Percentiles rank a stretch among this genome's conserved stretches.
These are phyloP conservation scores for Parasteatoda lunata DNA, from an alignment of 2,888 invertebrate species.

Conservation along the genomic window DNA sequence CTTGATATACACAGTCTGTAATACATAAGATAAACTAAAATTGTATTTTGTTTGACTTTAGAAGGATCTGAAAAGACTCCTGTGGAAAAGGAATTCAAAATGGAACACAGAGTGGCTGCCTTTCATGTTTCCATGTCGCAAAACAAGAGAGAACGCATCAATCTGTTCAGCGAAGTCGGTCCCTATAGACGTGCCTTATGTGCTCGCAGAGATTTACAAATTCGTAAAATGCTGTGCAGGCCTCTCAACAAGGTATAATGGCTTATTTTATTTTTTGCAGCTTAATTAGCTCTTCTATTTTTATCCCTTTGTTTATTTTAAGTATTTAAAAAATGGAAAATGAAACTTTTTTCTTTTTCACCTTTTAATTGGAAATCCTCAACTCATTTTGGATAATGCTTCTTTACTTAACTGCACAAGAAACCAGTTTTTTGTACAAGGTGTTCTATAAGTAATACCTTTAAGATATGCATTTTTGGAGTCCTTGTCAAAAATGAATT, in stretches of 20 bases:
- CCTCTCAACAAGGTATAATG: constrained; percentile 63
- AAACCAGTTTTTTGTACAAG: too few relatives aligned
- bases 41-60: constrained; percentile 9
- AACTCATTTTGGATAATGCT: too few relatives aligned
- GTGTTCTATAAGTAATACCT: too few relatives aligned
- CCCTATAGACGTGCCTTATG: constrained; percentile 85
- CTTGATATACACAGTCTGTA: too few relatives aligned
- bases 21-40: too few relatives aligned
- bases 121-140: constrained; percentile 72
- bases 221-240: constrained; percentile 77
- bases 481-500: too few relatives aligned
- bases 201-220: constrained; percentile 85
- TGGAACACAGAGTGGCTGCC: constrained; percentile 72
- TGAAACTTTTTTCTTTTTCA: too few relatives aligned
- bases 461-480: too few relatives aligned
- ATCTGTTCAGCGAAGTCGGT: constrained; percentile 82
- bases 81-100: constrained; percentile 46
- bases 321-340: too few relatives aligned
- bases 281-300: neutral
- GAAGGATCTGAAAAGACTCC: constrained; percentile 24
- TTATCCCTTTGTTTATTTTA: too few relatives aligned
- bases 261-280: neutral
- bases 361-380: too few relatives aligned
- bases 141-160: constrained; percentile 73
- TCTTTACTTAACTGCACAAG: too few relatives aligned